These are phyloP conservation scores for Arctocebus calabarensis DNA, from an alignment of 2,797 vertebrate species.

Conservation along the genomic window DNA sequence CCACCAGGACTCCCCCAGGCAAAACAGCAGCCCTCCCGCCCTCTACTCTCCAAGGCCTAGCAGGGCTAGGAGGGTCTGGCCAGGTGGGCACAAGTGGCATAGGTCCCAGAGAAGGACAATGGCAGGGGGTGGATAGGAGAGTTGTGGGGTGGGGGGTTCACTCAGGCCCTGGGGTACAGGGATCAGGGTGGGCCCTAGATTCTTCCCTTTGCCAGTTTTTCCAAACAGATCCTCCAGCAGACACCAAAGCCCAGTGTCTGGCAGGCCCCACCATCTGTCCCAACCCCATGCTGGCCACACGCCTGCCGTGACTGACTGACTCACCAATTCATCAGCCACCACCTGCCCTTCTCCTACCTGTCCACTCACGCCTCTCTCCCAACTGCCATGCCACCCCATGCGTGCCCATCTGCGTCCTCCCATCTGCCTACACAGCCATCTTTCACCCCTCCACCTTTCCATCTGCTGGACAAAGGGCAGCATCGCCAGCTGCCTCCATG, in stretches of 20 bases:
- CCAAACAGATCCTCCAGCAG: slow-evolving; percentile 58
- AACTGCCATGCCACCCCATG: neutral
- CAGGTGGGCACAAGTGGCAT: accelerated
- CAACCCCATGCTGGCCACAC: neutral
- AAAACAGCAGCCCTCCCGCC: neutral
- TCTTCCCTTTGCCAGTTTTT: neutral
- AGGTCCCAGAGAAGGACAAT: neutral
- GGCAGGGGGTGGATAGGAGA: neutral
- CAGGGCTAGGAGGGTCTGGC: neutral
- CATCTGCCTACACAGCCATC: neutral
- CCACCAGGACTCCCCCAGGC: neutral
- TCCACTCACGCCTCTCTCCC: accelerated
- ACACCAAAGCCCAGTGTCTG: slow-evolving; percentile 76
- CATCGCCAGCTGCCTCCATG: too few species aligned
- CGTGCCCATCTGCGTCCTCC: neutral
- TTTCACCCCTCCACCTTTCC: neutral
- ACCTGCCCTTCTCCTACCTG: accelerated
- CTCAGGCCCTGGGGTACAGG: accelerated
- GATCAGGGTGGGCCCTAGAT: neutral
- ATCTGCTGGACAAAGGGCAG: neutral
- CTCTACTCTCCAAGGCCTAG: neutral
- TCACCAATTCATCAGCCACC: neutral
- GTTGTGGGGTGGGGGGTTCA: accelerated
- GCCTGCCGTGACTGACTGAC: neutral
- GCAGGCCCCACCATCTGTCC: neutral